Conservation (phyloP, 2,888 invertebrate genomes). For the Leptopilina syphax region DNA sequence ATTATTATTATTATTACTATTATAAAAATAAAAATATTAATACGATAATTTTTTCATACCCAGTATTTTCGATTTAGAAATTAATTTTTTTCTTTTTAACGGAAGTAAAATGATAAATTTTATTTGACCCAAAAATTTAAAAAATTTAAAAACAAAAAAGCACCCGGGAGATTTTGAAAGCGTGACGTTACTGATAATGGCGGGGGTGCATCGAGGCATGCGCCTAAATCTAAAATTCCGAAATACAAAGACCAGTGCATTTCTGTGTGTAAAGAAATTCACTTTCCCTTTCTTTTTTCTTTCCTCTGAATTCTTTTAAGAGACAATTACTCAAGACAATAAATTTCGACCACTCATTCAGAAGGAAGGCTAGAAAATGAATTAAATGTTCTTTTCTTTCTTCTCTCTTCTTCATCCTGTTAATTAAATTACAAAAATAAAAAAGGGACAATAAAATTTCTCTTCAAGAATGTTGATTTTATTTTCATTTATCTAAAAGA, state of each 20-base stretch:
- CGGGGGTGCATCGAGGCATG: conserved; percentile 8
- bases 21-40: too few relatives aligned
- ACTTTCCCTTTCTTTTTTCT: neutral
- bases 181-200: neutral
- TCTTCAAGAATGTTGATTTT: neutral
- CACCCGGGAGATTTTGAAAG: too few relatives aligned
- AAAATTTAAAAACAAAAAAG: too few relatives aligned
- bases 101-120: too few relatives aligned
- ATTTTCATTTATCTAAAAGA: neutral
- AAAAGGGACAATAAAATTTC: neutral
- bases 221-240: neutral
- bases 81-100: too few relatives aligned
- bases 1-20: too few relatives aligned
- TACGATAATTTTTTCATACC: too few relatives aligned
- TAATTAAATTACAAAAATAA: neutral
- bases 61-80: too few relatives aligned
- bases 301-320: neutral
- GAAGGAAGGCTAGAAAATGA: neutral
- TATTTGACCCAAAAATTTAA: neutral
- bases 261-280: neutral
- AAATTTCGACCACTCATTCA: neutral
- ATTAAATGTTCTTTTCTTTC: neutral
- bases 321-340: neutral
- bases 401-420: neutral
- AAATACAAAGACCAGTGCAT: too few relatives aligned